phyloP scores from a whole-genome alignment of 1,140 invertebrate species.

The Penaeus indicus region DNA sequence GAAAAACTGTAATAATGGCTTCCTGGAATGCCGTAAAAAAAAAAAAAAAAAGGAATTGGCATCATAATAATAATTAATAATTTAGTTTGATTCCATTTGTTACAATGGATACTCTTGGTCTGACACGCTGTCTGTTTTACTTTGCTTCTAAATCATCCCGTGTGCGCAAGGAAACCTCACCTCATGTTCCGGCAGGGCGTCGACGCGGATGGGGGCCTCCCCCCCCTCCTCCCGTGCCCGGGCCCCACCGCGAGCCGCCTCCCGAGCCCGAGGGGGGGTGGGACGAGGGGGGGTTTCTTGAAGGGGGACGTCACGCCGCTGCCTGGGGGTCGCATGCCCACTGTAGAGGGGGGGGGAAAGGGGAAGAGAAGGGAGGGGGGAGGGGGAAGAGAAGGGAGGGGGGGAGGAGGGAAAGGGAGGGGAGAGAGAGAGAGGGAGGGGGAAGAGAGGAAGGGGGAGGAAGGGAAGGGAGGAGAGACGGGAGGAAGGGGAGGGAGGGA shows the following conservation, averaged over 20 bases:
- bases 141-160: no score
- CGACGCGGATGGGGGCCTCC: conserved; percentile 58
- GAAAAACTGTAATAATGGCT: background rate
- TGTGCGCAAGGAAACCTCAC: conserved; percentile 36
- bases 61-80: no score
- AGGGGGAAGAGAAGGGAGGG: background rate
- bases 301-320: conserved; percentile 69
- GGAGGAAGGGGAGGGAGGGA: no score
- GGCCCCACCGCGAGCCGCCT: background rate
- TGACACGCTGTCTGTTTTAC: no score
- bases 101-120: no score
- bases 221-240: conserved; percentile 26
- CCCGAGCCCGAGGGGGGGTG: conserved; percentile 37
- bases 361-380: background rate
- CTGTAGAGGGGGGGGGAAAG: conserved; percentile 25
- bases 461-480: no score
- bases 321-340: conserved; percentile 68
- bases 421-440: no score
- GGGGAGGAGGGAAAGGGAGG: no score
- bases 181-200: conserved; percentile 65
- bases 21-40: conserved; percentile 44
- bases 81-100: no score
- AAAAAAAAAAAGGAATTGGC: no score
- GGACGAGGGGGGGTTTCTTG: conserved; percentile 68
- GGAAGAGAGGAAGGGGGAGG: no score